Conservation (phyloP, 1,140 invertebrate genomes). For the Heliconius congener region DNA sequence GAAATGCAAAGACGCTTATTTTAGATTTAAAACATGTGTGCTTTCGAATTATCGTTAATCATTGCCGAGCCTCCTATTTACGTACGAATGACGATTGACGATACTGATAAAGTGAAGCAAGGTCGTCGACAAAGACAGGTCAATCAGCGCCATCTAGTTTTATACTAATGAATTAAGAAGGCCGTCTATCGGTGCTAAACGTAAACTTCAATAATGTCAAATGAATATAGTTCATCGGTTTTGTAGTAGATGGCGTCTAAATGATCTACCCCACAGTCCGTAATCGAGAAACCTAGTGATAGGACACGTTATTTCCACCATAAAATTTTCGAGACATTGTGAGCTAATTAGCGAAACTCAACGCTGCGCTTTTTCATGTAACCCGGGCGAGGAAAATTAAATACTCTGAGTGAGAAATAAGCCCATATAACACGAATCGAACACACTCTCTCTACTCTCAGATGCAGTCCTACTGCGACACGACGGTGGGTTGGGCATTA, state of each 20-base stretch:
- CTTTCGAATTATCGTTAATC: slow-evolving; percentile 25
- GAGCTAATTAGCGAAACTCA: no score
- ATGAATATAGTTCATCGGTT: not conserved
- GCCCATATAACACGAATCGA: no score
- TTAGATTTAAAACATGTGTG: slow-evolving; percentile 23
- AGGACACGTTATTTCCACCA: no score
- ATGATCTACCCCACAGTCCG: not conserved
- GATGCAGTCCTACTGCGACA: no score
- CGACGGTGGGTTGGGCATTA: no score
- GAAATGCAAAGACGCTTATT: not conserved
- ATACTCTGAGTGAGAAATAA: no score
- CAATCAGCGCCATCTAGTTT: slow-evolving; percentile 15
- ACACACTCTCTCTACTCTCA: no score
- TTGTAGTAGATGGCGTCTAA: not conserved
- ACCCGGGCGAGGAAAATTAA: no score
- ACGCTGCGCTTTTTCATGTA: not conserved
- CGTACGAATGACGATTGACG: slow-evolving; percentile 30
- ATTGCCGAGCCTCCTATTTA: slow-evolving; percentile 36
- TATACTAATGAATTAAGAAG: not conserved
- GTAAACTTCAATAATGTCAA: not conserved
- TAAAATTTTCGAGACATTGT: no score
- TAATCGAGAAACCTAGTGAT: no score
- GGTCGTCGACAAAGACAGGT: not conserved
- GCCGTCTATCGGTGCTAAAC: not conserved
- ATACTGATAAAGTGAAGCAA: slow-evolving; percentile 23